These are phyloP conservation scores for Drosophila prostipennis DNA, from an alignment of 2,888 invertebrate species.

Conservation along the genomic window DNA sequence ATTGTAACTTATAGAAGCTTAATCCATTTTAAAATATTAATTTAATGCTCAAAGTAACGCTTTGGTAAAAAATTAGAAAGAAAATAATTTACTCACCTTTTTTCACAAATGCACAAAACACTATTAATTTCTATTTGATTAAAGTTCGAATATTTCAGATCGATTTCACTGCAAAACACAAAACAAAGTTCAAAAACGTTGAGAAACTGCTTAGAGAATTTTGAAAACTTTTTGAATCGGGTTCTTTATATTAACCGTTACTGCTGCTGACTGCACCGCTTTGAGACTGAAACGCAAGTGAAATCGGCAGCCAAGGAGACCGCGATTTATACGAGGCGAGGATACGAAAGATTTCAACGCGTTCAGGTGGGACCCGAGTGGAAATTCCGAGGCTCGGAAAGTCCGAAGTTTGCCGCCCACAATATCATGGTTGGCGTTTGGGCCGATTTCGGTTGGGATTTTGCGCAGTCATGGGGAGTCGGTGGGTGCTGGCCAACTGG, in stretches of 20 bases:
- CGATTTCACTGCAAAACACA: constrained; percentile 48
- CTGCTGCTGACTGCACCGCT: constrained; percentile 73
- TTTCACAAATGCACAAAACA: constrained; percentile 18
- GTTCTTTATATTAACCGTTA: constrained; percentile 58
- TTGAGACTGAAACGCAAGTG: constrained; percentile 81
- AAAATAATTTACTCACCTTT: constrained; percentile 15
- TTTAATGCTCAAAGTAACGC: too few species aligned
- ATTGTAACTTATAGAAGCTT: too few species aligned
- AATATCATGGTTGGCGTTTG: constrained; percentile 8
- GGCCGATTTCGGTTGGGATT: constrained; percentile 48
- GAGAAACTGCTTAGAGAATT: constrained; percentile 25
- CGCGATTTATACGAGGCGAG: constrained; percentile 80
- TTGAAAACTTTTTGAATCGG: constrained; percentile 21
- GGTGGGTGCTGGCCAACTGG: constrained; percentile 20
- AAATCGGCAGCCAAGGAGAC: constrained; percentile 70
- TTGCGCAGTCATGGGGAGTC: constrained; percentile 66
- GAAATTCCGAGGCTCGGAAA: constrained; percentile 18
- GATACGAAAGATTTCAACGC: constrained; percentile 78
- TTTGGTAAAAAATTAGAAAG: not conserved
- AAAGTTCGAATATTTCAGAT: not conserved
- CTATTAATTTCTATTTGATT: not conserved
- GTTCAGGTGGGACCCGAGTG: constrained; percentile 34
- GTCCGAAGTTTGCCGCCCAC: constrained; percentile 49
- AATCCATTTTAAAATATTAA: too few species aligned
- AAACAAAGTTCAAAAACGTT: constrained; percentile 30